phyloP scores from a whole-genome alignment of 1,140 invertebrate genomes.

The Capitella teleta region DNA sequence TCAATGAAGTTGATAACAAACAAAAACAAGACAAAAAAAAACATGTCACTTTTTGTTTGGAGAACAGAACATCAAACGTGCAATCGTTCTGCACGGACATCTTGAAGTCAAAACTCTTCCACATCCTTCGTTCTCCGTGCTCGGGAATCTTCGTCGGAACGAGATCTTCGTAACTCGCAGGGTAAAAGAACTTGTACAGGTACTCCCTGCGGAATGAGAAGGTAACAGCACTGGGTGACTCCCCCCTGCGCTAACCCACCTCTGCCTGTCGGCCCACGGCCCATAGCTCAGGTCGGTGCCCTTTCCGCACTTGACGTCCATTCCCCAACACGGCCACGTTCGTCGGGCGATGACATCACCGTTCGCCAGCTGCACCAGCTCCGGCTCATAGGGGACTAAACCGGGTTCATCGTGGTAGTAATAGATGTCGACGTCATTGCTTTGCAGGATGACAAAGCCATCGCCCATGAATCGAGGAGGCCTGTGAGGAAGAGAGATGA shows the following conservation, averaged over 20 bases:
- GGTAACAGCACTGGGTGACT: conserved; percentile 3
- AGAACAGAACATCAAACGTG: conserved; percentile 89
- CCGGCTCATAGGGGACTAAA: conserved; percentile 76
- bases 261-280: conserved; percentile 93
- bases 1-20: neutral
- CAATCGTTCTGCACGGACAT: conserved; percentile 81
- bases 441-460: conserved; percentile 92
- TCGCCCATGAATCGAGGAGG: conserved; percentile 95
- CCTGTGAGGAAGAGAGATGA: conserved; percentile 17
- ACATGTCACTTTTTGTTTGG: conserved; percentile 65
- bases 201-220: conserved; percentile 52
- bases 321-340: conserved; percentile 83
- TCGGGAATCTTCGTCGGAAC: conserved; percentile 48
- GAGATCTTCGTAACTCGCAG: conserved; percentile 44
- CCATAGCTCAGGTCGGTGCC: conserved; percentile 95
- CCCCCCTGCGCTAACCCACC: conserved; percentile 41
- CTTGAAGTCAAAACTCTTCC: conserved; percentile 83
- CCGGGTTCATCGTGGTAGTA: conserved; percentile 93
- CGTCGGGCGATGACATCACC: conserved; percentile 77
- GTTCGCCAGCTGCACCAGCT: conserved; percentile 78
- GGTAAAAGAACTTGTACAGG: conserved; percentile 93
- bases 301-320: conserved; percentile 92
- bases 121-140: conserved; percentile 74
- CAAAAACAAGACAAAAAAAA: neutral
- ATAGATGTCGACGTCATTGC: conserved; percentile 86